Base-by-base conservation (phyloP, 2,797 vertebrate species). In the Borostomias antarcticus region DNA sequence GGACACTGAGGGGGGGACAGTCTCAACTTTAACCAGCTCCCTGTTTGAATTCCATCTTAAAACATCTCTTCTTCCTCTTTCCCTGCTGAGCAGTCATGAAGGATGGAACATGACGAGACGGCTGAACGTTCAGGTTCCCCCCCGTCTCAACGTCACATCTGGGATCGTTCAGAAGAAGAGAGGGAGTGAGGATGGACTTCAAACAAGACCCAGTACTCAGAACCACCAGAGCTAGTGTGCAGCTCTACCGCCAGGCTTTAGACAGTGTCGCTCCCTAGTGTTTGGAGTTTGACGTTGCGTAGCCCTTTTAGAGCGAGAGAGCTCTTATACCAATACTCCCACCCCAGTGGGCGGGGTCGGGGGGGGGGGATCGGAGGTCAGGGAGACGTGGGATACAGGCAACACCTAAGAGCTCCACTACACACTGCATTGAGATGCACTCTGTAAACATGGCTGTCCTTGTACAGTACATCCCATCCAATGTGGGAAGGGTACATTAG, bases 251-350 rank as follows among this genome's bases (percentile, higher is more conserved):
- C 26, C 5, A 40, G 32, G 57, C 7, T 33, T 33, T 19, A 57
- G 29, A 45, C 29, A n/a, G 17, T 32, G 19, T 6, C n/a, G 28
- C 48, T 26, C 43, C 23, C 5, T 67, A 45, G 32, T 66, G 32
- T 52, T 76, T 47, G 61, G 59, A 40, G 47, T 74, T 74, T 81
- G 82, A 76, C 73, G 62, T 82, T 78, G 76, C 63, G 51, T 82
- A 86, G 84, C 84, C 82, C 80, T 86, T 86, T 69, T 66, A 51
- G 78, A 81, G 77, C 76, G 40, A 43, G 37, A 73, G 59, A 61
- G 75, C 81, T 82, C 83, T 73, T 77, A 72, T 78, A 72, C 72
- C 66, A 28, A 35, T 76, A 63, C 52, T 75, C 76, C 64, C 69
- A 58, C 71, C 80, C 69, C 58, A 45, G 56, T 73, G 60, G 47